A percentile compares a stretch with the other conserved stretches of the same genome.
These are phyloP conservation scores for Sternotherus odoratus DNA, from an alignment of 2,797 vertebrate genomes.

Conservation along the genomic window DNA sequence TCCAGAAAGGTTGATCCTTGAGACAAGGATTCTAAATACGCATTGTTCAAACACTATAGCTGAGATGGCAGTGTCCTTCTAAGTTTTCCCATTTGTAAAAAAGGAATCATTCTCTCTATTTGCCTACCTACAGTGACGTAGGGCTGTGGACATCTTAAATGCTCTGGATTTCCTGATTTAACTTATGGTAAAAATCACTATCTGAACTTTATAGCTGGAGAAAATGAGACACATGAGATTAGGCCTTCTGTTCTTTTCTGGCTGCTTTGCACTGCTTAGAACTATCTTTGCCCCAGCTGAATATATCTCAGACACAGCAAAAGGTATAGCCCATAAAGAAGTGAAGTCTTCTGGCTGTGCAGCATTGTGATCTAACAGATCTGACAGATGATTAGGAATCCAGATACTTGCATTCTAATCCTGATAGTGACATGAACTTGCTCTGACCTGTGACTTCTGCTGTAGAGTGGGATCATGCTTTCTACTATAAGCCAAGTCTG, in stretches of 20 bases:
- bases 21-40: background rate
- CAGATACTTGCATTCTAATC: background rate
- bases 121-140: background rate
- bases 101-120: background rate
- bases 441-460: background rate
- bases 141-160: background rate
- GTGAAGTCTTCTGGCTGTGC: background rate
- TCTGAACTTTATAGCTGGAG: background rate
- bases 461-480: background rate
- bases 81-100: background rate
- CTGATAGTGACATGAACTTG: background rate
- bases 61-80: background rate
- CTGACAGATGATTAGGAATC: background rate
- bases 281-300: background rate
- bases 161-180: background rate
- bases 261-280: background rate
- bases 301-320: background rate
- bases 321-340: background rate
- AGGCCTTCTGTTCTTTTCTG: background rate
- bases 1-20: background rate
- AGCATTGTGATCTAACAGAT: background rate
- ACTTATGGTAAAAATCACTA: fast-evolving
- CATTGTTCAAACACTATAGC: background rate
- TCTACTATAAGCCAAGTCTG: background rate
- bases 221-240: background rate